Evolutionary conservation across 2,797 vertebrate species (phyloP), one percentile per base, ranked within the genome.

Genomic region (Austrolebias charrua): DNA sequence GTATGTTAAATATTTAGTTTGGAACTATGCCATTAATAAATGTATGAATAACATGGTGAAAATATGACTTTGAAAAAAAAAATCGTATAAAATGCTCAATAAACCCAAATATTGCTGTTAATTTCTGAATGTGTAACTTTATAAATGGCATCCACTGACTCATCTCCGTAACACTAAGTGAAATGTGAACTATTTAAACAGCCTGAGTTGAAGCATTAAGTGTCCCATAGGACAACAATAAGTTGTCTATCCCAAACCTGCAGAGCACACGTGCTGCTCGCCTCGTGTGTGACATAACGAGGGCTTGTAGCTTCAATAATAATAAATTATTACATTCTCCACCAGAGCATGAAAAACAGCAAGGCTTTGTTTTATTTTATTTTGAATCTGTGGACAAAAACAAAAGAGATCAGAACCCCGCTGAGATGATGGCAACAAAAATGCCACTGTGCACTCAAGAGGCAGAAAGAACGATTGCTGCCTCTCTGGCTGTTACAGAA

Each of bases 301-400:
- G 54, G 61, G 49, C 31, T 35, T 44, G 38, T 19, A 73, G 60
- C 64, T 54, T 55, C 55, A 71, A 47, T 57, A 66, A 64, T 54
- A 67, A 49, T 7, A 69, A 54, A 66, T 70, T 58, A 57, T 71
- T 60, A 33, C 20, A 62, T 52, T 72, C 50, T 65, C 38, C 43
- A 64, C 45, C 29, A 55, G 55, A 72, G 38, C 56, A 60, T 45
- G 53, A 56, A 59, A 62, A 66, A 29, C 47, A 66, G 68, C 20
- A 42, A 45, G 61, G 53, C 19, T 63, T 61, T 52, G n/a, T 52
- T 29, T 20, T 66, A 1, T 1, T 69, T n/a, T n/a, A n/a, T n/a
- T 73, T 78, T 85, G 1, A 24, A 73, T 83, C 69, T 66, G 73
- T 64, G 69, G 59, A 75, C 78, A 78, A 76, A 71, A 66, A 51